Conservation (phyloP, 2,888 invertebrate genomes). For the Thysanoteuthis rhombus region DNA sequence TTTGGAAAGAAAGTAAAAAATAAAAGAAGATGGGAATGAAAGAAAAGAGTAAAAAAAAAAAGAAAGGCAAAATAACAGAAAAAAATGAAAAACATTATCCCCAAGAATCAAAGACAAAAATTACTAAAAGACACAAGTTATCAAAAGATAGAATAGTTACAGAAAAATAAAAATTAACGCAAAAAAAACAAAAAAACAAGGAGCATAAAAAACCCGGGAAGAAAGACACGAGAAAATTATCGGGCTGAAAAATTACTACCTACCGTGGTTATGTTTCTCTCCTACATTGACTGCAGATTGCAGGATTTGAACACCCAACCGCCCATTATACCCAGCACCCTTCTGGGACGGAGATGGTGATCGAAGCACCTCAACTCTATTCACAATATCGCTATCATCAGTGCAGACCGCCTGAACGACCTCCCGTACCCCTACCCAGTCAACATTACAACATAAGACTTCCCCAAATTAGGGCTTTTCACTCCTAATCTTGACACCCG, state of each 20-base stretch:
- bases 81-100: neutral
- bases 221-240: neutral
- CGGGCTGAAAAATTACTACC: neutral
- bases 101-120: no score
- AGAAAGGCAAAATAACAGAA: neutral
- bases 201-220: neutral
- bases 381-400: neutral
- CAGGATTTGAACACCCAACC: neutral
- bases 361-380: neutral
- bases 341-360: neutral
- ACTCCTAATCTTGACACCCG: neutral
- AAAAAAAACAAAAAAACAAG: no score
- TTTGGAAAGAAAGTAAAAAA: no score
- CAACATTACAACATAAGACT: neutral
- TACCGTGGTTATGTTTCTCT: neutral
- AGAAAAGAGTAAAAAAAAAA: neutral
- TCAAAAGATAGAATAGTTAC: no score
- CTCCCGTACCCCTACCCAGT: neutral
- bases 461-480: neutral
- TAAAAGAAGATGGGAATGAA: no score
- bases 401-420: neutral
- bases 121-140: no score
- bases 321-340: neutral
- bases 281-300: no score
- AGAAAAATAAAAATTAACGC: no score